Base-by-base conservation (phyloP, 2,113 vertebrate species). In the Phalacrocorax aristotelis region DNA sequence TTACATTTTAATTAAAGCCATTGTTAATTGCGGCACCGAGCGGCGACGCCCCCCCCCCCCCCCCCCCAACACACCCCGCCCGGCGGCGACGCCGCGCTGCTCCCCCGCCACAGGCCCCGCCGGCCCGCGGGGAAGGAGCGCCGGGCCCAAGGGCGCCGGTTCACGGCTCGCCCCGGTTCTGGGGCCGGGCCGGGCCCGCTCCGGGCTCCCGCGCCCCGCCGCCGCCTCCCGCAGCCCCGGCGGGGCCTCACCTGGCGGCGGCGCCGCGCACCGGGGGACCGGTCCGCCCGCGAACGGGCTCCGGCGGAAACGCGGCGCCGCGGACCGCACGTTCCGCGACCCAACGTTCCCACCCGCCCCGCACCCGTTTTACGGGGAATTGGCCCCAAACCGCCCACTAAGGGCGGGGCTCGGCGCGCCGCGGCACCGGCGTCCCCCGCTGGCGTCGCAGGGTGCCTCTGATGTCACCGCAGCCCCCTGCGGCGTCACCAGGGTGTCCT, bases 401-500 rank as follows among this genome's bases (percentile, higher is more conserved):
- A 12, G 68, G 64, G 52, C 34, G 66, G 76, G 54, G 34, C 5
- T 20, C 1, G 29, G 9, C 2, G 2, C 2, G 19, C 48, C 48
- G 51, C 14, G 10, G 21, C 40, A 40, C 3, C 9, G 27, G 16
- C 23, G 52, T 23, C 12, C 36, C 11, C 38, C 19, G 36, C n/a
- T 22, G 84, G 46, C 12, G 19, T 61, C 7, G 13, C 65, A 22
- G 42, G 14, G 29, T 42, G 52, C 3, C 9, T 18, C 46, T 7
- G 62, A 1, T 3, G 57, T 49, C 44, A 36, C 55, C 8, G 66
- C 65, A 4, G n/a, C 5, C 15, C 34, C 27, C 32, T 14, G 46
- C 1, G 3, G 9, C 5, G 0, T 58, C 61, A 18, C 11, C 29
- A 0, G 5, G 2, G 26, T 4, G 34, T 11, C 4, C 42, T 26